Evolutionary conservation across 2,797 vertebrate genomes (phyloP), one percentile per base, ranked within the genome.

Genomic region (Coilia nasus): DNA sequence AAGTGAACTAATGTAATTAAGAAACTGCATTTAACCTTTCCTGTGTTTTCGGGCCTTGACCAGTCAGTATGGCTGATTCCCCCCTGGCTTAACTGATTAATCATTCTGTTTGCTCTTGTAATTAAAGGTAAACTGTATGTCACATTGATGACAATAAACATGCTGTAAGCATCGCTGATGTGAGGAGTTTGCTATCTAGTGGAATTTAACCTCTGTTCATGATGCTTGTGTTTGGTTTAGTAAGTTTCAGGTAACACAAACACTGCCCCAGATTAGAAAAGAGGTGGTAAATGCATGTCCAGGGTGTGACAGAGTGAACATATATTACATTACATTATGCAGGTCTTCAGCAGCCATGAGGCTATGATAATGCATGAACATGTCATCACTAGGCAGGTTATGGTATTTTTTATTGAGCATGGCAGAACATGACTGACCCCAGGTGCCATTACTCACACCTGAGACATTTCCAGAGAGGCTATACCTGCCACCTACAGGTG

Each of bases 301-400:
- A 71, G 28, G 64, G 25, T 28, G 62, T 71, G 64, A 71, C 28
- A 31, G 25, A 71, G 25, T 35, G 0, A 31, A 15, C 2, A 71
- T 71, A 71, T 71, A 35, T 71, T 71, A 71, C 31, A 31, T 67
- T 64, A 64, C 35, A 5, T 2, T 64, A 64, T 64, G 23, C 64
- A 71, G 28, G 64, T 71, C 28, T 31, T 71, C 25, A 15, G 28
- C 28, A 15, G 11, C 31, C 35, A 41, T 3, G 4, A 15, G 64
- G 64, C 64, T 71, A 4, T 31, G 25, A 15, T 71, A 71, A 31
- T 71, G 64, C 15, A 71, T 71, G 64, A 31, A n/a, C 64, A 71
- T 71, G 64, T 71, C 64, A 71, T 71, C 64, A 71, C 64, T 35
- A 28, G 64, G 64, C 64, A 31, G 64, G 25, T 71, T 25, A 71